Evolutionary conservation across 2,113 vertebrate species (phyloP).

Genomic region (Haplochromis vanheusdeni): DNA sequence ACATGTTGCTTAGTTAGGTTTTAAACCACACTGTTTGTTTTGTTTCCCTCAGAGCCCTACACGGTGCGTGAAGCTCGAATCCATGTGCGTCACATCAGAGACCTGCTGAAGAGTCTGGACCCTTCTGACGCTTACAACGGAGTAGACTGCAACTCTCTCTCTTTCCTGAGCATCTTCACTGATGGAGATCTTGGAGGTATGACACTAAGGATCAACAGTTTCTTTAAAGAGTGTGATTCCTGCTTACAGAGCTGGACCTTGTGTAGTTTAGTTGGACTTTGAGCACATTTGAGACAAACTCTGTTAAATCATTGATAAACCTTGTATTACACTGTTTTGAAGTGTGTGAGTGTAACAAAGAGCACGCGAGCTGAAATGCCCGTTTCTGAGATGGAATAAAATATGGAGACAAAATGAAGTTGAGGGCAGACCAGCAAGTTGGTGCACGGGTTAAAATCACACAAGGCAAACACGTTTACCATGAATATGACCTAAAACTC

Average conservation of each 20-base stretch:
- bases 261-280: neutral
- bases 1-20: neutral
- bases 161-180: constrained; percentile 93
- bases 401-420: neutral
- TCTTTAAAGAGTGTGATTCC: neutral
- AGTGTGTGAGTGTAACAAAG: neutral
- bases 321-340: neutral
- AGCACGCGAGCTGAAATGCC: neutral
- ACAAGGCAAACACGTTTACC: neutral
- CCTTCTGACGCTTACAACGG: constrained; percentile 96
- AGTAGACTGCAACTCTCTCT: constrained; percentile 95
- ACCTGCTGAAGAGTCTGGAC: constrained; percentile 95
- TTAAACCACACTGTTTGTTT: neutral
- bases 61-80: constrained; percentile 97
- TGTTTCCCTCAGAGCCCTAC: constrained; percentile 80
- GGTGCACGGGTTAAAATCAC: neutral
- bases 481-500: neutral
- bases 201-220: neutral
- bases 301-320: neutral
- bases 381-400: neutral
- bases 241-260: neutral
- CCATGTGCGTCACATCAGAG: constrained; percentile 93
- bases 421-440: neutral
- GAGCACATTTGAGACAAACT: neutral
- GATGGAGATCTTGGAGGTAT: constrained; percentile 95